These are phyloP conservation scores for Peromyscus maniculatus DNA, from an alignment of 2,113 vertebrate species.

Conservation along the genomic window DNA sequence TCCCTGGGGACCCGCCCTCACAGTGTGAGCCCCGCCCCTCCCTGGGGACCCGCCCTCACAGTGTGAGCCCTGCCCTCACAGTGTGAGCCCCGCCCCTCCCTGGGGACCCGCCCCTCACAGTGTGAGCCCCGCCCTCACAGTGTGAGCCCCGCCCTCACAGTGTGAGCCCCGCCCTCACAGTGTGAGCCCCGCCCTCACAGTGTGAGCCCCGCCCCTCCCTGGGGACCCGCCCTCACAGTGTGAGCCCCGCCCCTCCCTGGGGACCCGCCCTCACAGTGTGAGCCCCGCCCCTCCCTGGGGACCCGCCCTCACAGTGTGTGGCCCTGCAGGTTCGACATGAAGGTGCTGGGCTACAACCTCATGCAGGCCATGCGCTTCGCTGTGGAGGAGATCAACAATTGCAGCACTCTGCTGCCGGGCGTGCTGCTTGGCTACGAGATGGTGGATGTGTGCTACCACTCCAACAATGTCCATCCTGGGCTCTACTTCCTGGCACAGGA, in stretches of 20 bases:
- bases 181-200: too few relatives aligned
- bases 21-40: neutral
- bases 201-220: too few relatives aligned
- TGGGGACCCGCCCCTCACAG: rapidly evolving
- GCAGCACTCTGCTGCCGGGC: constrained; percentile 87
- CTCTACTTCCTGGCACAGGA: constrained; percentile 86
- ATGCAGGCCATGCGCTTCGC: constrained; percentile 92
- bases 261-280: neutral
- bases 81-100: neutral
- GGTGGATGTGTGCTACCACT: constrained; percentile 89
- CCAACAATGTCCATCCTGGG: constrained; percentile 86
- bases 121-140: rapidly evolving
- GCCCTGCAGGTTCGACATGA: constrained; percentile 84
- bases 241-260: neutral
- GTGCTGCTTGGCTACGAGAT: constrained; percentile 90
- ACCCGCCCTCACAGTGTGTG: rapidly evolving
- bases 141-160: neutral
- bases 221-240: neutral
- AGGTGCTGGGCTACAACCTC: constrained; percentile 88
- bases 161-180: neutral
- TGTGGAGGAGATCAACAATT: constrained; percentile 91
- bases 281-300: neutral
- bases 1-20: neutral
- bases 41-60: too few relatives aligned
- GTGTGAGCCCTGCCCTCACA: too few relatives aligned